Conservation (phyloP, 1,140 invertebrate species). For the Apis cerana region DNA sequence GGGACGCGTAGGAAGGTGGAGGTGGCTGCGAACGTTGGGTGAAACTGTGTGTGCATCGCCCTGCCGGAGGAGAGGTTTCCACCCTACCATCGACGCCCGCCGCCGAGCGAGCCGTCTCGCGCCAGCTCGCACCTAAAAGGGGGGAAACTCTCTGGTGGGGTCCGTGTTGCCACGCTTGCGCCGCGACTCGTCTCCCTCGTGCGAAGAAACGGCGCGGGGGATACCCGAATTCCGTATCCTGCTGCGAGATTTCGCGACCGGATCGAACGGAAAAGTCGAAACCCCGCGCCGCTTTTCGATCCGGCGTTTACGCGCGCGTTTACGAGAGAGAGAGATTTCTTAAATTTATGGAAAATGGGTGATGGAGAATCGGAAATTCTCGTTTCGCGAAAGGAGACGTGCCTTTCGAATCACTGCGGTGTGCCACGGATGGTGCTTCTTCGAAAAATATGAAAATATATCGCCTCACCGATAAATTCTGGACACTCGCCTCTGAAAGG, state of each 20-base stretch:
- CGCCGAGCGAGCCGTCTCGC: conserved; percentile 46
- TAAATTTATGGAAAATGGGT: too few relatives aligned
- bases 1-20: conserved; percentile 61
- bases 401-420: too few relatives aligned
- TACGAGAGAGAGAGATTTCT: too few relatives aligned
- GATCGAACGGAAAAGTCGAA: conserved; percentile 24
- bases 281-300: not conserved
- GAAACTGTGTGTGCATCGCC: conserved; percentile 62
- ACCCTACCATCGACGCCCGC: conserved; percentile 57
- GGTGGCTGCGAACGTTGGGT: conserved; percentile 56
- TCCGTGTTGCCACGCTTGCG: conserved; percentile 70
- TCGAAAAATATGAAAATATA: too few relatives aligned
- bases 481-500: too few relatives aligned
- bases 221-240: conserved; percentile 33
- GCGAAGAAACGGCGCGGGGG: conserved; percentile 47
- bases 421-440: too few relatives aligned
- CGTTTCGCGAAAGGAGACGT: too few relatives aligned
- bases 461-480: too few relatives aligned
- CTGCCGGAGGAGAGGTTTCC: conserved; percentile 63
- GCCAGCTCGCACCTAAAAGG: conserved; percentile 41
- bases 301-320: not conserved
- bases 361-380: too few relatives aligned
- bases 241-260: conserved; percentile 58
- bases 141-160: conserved; percentile 65
- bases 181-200: conserved; percentile 56